phyloP scores from a whole-genome alignment of 2,888 invertebrate genomes.

The Chydorus sphaericus region DNA sequence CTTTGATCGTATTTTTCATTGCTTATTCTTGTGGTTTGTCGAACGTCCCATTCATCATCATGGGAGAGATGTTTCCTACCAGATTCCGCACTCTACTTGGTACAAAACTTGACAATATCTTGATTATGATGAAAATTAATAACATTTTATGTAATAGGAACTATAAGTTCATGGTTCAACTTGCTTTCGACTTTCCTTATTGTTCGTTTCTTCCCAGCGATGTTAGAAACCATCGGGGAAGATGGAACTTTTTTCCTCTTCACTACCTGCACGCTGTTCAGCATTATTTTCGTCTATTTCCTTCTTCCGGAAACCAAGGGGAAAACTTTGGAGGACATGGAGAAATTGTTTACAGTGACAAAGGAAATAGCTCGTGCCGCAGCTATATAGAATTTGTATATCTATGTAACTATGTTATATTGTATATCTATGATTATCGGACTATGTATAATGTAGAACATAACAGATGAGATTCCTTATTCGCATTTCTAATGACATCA shows the following conservation, averaged over 20 bases:
- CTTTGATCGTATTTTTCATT: constrained; percentile 15
- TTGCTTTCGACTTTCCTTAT: constrained; percentile 14
- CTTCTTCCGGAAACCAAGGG: constrained; percentile 16
- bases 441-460: too few relatives aligned
- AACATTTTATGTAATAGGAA: too few relatives aligned
- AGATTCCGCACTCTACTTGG: constrained; percentile 14
- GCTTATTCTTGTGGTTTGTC: constrained; percentile 14
- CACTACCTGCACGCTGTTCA: constrained; percentile 7
- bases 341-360: constrained; percentile 11
- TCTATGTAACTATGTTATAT: too few relatives aligned
- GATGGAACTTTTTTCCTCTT: constrained; percentile 13
- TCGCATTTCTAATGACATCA: too few relatives aligned
- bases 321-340: constrained; percentile 14
- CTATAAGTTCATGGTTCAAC: constrained; percentile 14
- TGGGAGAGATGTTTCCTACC: constrained; percentile 18
- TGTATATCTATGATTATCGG: too few relatives aligned
- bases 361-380: too few relatives aligned
- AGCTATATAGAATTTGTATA: too few relatives aligned
- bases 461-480: too few relatives aligned
- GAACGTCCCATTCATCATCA: constrained; percentile 16
- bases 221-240: constrained; percentile 8
- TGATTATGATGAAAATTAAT: too few relatives aligned
- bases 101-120: too few relatives aligned
- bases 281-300: constrained; percentile 12
- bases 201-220: constrained; percentile 13